Conservation (phyloP, 2,888 invertebrate genomes). For the Tinea pellionella region DNA sequence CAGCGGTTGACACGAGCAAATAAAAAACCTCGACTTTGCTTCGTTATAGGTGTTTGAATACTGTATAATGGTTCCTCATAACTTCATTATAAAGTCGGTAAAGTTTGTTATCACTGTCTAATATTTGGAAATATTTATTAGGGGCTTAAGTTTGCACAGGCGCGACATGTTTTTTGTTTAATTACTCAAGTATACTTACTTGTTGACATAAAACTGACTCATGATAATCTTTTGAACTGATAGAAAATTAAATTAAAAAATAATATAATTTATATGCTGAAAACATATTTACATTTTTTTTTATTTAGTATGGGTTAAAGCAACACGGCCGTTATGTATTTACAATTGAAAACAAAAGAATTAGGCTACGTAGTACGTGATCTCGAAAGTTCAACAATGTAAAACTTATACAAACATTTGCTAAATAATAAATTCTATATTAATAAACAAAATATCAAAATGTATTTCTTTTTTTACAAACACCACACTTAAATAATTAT, state of each 20-base stretch:
- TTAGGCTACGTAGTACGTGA: background rate
- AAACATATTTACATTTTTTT: background rate
- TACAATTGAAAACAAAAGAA: background rate
- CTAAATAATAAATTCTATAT: background rate
- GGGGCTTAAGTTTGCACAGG: conserved; percentile 24
- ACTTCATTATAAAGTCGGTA: conserved; percentile 28
- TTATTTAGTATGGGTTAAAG: background rate
- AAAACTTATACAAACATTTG: background rate
- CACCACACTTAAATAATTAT: background rate
- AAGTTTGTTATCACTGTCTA: conserved; percentile 47
- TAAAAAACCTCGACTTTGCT: conserved; percentile 29
- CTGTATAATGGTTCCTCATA: conserved; percentile 6
- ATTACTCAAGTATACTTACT: background rate
- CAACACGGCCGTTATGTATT: background rate
- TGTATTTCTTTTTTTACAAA: background rate
- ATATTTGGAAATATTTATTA: conserved; percentile 50
- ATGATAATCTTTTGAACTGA: background rate
- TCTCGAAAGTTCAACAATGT: background rate
- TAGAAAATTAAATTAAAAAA: background rate
- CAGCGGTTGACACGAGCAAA: conserved; percentile 45
- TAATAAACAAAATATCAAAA: background rate
- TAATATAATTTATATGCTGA: background rate
- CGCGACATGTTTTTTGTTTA: conserved; percentile 3
- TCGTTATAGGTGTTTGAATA: conserved; percentile 3
- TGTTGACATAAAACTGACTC: background rate